These are phyloP conservation scores for Bibio marci DNA, from an alignment of 2,888 invertebrate genomes.

Conservation along the genomic window DNA sequence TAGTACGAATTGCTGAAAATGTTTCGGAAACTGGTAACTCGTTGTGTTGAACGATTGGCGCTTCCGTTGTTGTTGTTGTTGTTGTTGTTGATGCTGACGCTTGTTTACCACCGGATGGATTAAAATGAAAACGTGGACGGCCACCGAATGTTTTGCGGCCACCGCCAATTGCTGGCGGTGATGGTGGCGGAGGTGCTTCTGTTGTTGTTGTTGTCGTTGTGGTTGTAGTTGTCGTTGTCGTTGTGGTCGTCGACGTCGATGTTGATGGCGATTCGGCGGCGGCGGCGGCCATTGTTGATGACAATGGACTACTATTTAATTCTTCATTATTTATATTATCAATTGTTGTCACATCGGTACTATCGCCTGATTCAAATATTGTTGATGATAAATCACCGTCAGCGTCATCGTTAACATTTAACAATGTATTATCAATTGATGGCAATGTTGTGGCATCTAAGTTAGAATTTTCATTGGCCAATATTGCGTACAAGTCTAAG, in stretches of 20 bases:
- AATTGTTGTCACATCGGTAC: conserved; percentile 22
- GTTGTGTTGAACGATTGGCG: conserved; percentile 15
- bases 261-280: conserved; percentile 35
- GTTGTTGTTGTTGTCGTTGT: conserved; percentile 32
- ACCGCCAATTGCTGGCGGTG: conserved; percentile 26
- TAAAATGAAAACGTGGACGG: conserved; percentile 25
- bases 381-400: conserved; percentile 21
- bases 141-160: conserved; percentile 19
- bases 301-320: too few relatives aligned
- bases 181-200: conserved; percentile 22
- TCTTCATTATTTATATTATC: conserved; percentile 27
- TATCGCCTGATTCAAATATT: conserved; percentile 6
- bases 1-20: conserved; percentile 11
- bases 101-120: conserved; percentile 12
- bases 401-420: conserved; percentile 26
- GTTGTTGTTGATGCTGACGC: conserved; percentile 23
- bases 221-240: conserved; percentile 30
- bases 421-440: conserved; percentile 13
- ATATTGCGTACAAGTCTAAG: conserved; percentile 63
- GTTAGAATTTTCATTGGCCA: conserved; percentile 45
- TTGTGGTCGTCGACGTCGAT: conserved; percentile 34
- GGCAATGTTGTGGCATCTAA: conserved; percentile 18
- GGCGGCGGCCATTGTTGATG: conserved; percentile 31
- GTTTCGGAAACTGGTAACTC: conserved; percentile 12
- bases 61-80: conserved; percentile 29